Evolutionary conservation across 2,113 vertebrate species (phyloP).

Genomic region (Notechis scutatus): DNA sequence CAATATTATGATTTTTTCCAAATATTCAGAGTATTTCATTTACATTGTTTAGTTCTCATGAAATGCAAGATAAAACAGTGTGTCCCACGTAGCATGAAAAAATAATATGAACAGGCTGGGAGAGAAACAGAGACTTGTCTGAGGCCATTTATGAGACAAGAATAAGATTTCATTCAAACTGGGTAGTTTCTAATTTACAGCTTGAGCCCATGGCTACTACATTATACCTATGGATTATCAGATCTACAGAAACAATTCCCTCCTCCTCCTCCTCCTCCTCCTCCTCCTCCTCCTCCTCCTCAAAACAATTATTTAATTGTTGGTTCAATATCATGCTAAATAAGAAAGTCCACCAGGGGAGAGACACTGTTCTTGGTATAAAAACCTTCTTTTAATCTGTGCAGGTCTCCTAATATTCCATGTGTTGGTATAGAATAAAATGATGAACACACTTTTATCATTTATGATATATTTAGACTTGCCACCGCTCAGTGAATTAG

Average conservation of each 20-base stretch:
- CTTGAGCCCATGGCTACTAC: neutral
- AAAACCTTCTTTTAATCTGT: neutral
- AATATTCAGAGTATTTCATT: neutral
- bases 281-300: too few species aligned
- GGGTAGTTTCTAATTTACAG: neutral
- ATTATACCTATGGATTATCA: neutral
- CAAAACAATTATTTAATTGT: neutral
- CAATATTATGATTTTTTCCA: neutral
- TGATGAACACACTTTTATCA: neutral
- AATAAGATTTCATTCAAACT: neutral
- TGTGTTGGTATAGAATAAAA: neutral
- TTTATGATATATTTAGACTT: neutral
- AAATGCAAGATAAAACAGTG: neutral
- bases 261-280: too few species aligned
- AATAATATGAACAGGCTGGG: neutral
- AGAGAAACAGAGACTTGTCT: neutral
- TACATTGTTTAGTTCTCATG: neutral
- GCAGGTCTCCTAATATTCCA: neutral
- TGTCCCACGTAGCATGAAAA: neutral
- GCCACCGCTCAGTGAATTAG: conserved; percentile 11
- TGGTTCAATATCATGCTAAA: neutral
- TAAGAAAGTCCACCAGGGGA: neutral
- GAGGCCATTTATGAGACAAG: neutral
- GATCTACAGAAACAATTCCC: neutral
- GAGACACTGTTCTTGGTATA: neutral